A percentile compares a stretch with the other conserved stretches of the same genome.
Evolutionary conservation across 1,140 invertebrate species (phyloP).

Genomic region (Manduca sexta): DNA sequence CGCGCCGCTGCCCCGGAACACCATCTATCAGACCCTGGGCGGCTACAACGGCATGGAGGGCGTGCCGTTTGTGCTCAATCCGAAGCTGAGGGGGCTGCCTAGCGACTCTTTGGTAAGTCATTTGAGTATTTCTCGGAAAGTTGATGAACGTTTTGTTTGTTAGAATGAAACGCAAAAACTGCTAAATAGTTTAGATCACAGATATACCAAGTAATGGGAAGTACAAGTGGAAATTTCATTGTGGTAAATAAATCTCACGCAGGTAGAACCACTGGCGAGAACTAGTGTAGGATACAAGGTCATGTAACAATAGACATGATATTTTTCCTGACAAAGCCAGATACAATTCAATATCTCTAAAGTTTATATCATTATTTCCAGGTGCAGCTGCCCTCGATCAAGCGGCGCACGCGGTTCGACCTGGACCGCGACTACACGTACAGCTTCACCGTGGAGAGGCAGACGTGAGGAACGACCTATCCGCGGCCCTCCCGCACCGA

Average conservation of each 20-base stretch:
- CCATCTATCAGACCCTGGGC: constrained; percentile 53
- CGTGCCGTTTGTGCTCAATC: constrained; percentile 66
- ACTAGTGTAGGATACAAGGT: too few species aligned
- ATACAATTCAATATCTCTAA: too few species aligned
- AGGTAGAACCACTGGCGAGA: too few species aligned
- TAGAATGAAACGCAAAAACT: constrained; percentile 10
- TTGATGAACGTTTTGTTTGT: too few species aligned
- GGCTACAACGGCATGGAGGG: constrained; percentile 59
- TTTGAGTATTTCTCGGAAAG: too few species aligned
- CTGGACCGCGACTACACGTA: constrained; percentile 70
- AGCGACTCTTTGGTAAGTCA: constrained; percentile 43
- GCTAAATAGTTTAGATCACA: background rate
- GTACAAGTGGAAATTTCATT: background rate
- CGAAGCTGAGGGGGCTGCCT: constrained; percentile 65
- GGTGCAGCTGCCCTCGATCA: constrained; percentile 59
- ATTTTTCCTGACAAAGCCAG: background rate
- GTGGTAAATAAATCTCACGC: background rate
- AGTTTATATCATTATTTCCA: constrained; percentile 27
- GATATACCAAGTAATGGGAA: background rate
- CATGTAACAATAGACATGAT: background rate
- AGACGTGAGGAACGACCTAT: constrained; percentile 66
- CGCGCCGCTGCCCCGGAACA: constrained; percentile 40
- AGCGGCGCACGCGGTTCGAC: constrained; percentile 64
- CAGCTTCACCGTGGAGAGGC: constrained; percentile 62
- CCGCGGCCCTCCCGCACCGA: background rate